Evolutionary conservation across 2,797 vertebrate species (phyloP), one percentile per base, ranked within the genome.

Genomic region (Coregonus ussuriensis): DNA sequence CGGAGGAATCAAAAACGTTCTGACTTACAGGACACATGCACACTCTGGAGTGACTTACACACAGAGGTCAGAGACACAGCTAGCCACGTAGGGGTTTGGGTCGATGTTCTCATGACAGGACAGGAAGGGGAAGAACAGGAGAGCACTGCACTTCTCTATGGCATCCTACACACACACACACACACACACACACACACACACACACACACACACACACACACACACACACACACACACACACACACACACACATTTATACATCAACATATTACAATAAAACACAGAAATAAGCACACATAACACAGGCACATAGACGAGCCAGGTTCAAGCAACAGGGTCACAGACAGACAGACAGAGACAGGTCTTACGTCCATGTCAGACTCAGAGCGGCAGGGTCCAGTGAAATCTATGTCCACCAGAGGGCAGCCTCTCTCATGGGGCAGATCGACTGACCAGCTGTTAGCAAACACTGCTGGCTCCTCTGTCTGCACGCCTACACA

Each of bases 31-130:
- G 41, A 16, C 14, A 59, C 59, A 72, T 16, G 16, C 18, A 71
- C 18, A 47, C 35, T 25, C 5, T 29, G 21, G 59, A 41, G 63
- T 77, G 25, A 96, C 97, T 98, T 96, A 99, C 98, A 96, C 94
- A 93, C 98, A 99, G 73, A 99, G 95, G 89, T 99, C 98, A 81
- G 97, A 98, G 83, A 99, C 95, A 86, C 98, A 99, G 92, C 98
- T 96, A 88, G 97, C 97, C 86, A 99, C 97, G 86, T 97, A 99
- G 41, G 97, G 96, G 88, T 99, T 98, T 0, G 98, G 98, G 86
- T 99, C 97, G 77, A 99, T 98, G 86, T 97, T 97, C 89, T 98
- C 96, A 84, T 99, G 98, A 88, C 98, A 99, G 88, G 97, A 98
- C 89, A 99, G 88, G 87, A 99, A 99, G 67, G 98, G 98, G 84